A percentile compares a stretch with the other conserved stretches of the same genome.
Conservation (phyloP, 2,113 vertebrate genomes). For the Egretta garzetta region DNA sequence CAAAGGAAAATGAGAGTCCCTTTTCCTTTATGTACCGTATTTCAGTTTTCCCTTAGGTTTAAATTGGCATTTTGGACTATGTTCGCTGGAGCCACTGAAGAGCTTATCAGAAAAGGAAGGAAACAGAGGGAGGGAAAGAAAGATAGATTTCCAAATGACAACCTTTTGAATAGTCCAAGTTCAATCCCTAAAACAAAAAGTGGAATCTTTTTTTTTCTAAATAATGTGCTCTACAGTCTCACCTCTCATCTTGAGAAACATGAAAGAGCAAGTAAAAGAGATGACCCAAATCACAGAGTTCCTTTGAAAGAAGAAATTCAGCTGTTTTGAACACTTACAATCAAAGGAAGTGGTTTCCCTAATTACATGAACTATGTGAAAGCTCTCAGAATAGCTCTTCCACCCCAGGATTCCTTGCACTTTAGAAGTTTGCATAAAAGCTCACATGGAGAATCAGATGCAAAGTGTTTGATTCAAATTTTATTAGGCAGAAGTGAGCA, state of each 20-base stretch:
- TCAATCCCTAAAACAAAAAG: conserved; percentile 88
- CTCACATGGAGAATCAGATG: conserved; percentile 85
- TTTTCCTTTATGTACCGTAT: conserved; percentile 60
- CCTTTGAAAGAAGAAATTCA: conserved; percentile 84
- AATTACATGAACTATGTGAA: conserved; percentile 87
- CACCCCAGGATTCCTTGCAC: conserved; percentile 86
- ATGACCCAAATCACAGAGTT: conserved; percentile 87
- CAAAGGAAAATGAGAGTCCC: conserved; percentile 73
- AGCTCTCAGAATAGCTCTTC: conserved; percentile 86
- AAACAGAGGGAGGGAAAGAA: conserved; percentile 74
- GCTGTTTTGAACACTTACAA: conserved; percentile 89
- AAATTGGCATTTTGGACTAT: conserved; percentile 74
- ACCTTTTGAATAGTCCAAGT: conserved; percentile 81
- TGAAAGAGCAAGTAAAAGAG: conserved; percentile 85
- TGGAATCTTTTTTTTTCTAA: conserved; percentile 76
- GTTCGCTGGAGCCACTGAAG: conserved; percentile 59
- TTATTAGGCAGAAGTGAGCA: conserved; percentile 80
- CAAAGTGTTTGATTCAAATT: conserved; percentile 87
- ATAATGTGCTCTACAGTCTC: conserved; percentile 81
- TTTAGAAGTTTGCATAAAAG: conserved; percentile 90
- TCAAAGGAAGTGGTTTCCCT: conserved; percentile 89
- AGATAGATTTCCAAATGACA: conserved; percentile 77
- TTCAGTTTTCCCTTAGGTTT: conserved; percentile 70
- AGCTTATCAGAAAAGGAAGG: conserved; percentile 70
- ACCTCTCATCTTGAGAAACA: conserved; percentile 83